Evolutionary conservation across 1,140 invertebrate genomes (phyloP), one percentile per base, ranked within the genome.

Genomic region (Danaus melanippus): DNA sequence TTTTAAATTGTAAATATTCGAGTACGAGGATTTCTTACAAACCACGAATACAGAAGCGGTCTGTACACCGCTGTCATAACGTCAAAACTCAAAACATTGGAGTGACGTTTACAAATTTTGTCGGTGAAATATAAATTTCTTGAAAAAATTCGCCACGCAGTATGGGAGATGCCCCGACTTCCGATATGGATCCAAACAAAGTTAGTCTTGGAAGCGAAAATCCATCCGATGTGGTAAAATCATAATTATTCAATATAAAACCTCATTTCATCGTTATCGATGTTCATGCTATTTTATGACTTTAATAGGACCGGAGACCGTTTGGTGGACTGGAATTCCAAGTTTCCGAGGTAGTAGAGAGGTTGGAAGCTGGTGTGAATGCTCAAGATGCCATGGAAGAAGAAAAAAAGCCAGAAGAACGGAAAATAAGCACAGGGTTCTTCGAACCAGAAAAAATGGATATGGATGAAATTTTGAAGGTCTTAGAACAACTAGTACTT

Each of bases 301-400:
- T 81, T 53, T 58, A 48, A 59, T 71, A 84, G 82, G 73, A 83
- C 74, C 84, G 84, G 84, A 79, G 74, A 68, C 77, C 81, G 50
- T 84, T 91, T 50, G 87, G 79, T 46, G 89, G 89, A 44, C 76
- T 92, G 60, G 90, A 92, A 71, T 91, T 92, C 74, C 91, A 92
- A 77, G 90, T 91, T 32, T 91, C 90, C 6, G 89, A 91, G 69
- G 90, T 91, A 61, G 91, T 92, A 59, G 90, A 89, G 49, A 84
- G 90, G 50, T 75, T 92, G 39, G 91, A 92, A 70, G 90, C 91
- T 42, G 90, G 90, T 9, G 89, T 89, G 0, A 90, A 86, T 57
- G 71, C 79, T 21, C 77, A 82, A 32, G 79, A 84, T 50, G 53
- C 50, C 0, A 50, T 56, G n/a, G 79, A 83, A 46, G 80, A 84